Base-by-base conservation (phyloP, 2,113 vertebrate genomes). In the Toxotes jaculatrix region DNA sequence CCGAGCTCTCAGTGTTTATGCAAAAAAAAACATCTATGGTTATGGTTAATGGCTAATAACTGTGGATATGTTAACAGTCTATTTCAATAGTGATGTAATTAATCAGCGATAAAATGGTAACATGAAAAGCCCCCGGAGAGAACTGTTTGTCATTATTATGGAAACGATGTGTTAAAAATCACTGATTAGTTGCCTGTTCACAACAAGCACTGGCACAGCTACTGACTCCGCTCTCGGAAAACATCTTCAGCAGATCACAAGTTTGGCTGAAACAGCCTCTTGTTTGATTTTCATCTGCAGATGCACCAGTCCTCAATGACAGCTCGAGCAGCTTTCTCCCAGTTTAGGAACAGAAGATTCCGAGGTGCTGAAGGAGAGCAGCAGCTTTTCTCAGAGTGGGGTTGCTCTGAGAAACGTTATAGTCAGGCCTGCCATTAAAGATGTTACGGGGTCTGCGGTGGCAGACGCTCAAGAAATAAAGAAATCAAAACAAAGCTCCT, bases 71-170 rank as follows among this genome's bases (percentile, higher is more conserved):
- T 74, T 42, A 67, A n/a, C 19, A 53, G 45, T 40, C n/a, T 32
- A 14, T 59, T 27, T 61, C 27, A 59, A 47, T 56, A 8, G 57
- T 14, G 31, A 42, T 53, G 7, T 10, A 14, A 69, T 77, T 69
- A 74, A 87, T 87, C 74, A 65, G 45, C 66, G 57, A 59, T 32
- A 21, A 40, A 59, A 34, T 57, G 4, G 42, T 47, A 38, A 51
- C 12, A 55, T 19, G 42, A 59, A 63, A 63, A 34, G 21, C 8
- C 40, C 62, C 34, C 12, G 63, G 53, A 64, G 47, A 70, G 23
- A 40, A 32, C 31, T 42, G 53, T 79, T 72, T 70, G 36, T n/a
- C 38, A 17, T 87, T 10, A 62, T 72, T 45, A 67, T 19, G 56
- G 21, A 4, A 47, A 56, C 36, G 27, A 56, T 21, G n/a, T 16